Evolutionary conservation across 2,797 vertebrate genomes (phyloP).

Genomic region (Lindbergichthys nudifrons): DNA sequence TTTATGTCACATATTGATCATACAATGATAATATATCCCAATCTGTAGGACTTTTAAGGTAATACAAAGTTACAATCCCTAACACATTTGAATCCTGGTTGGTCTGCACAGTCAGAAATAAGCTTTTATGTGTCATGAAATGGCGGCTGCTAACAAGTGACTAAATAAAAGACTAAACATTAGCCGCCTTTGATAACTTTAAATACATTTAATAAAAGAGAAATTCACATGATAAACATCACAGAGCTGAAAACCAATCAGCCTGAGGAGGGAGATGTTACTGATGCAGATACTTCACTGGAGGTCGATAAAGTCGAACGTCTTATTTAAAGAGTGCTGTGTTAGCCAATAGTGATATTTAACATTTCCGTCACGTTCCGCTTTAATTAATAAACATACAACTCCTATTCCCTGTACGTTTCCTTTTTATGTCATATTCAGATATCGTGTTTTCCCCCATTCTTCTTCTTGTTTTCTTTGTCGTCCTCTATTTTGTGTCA

Average conservation of each 20-base stretch:
- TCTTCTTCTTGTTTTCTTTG: not conserved
- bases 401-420: not conserved
- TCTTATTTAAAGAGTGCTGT: slow-evolving; percentile 43
- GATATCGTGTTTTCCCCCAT: not conserved
- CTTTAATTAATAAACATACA: slow-evolving; percentile 26
- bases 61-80: not conserved
- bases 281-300: slow-evolving; percentile 7
- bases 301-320: slow-evolving; percentile 20
- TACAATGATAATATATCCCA: not conserved
- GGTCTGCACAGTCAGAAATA: too few species aligned
- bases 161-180: too few species aligned
- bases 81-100: not conserved
- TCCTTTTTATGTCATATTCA: slow-evolving; percentile 22
- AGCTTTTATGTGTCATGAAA: too few species aligned
- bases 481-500: not conserved
- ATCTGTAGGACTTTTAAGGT: not conserved
- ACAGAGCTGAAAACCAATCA: not conserved
- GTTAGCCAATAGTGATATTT: slow-evolving; percentile 17
- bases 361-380: slow-evolving; percentile 16
- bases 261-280: slow-evolving; percentile 34
- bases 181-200: too few species aligned
- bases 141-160: too few species aligned
- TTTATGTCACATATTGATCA: not conserved
- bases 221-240: slow-evolving; percentile 4
- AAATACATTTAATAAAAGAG: not conserved